These are phyloP conservation scores for Pterostichus niger DNA, from an alignment of 2,888 invertebrate species.

Conservation along the genomic window DNA sequence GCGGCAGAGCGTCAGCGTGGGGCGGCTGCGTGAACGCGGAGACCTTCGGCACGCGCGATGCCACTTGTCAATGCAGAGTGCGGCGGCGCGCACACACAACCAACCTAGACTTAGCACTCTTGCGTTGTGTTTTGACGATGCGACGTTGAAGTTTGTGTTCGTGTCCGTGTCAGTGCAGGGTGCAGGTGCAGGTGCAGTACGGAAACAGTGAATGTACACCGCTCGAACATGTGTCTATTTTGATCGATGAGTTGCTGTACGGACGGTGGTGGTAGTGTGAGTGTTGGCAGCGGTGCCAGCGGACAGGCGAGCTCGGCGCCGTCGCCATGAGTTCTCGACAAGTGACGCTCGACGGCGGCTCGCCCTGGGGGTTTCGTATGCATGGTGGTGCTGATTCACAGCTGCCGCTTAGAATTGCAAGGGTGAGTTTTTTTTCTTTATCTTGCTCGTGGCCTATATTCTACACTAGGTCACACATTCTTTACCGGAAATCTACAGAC, in stretches of 20 bases:
- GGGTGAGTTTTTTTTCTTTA: slow-evolving; percentile 80
- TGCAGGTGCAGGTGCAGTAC: slow-evolving; percentile 18
- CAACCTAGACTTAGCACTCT: neutral
- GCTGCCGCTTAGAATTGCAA: slow-evolving; percentile 88
- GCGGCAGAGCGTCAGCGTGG: too few relatives aligned
- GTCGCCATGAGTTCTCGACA: slow-evolving; percentile 84
- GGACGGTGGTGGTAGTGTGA: neutral
- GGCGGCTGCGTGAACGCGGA: slow-evolving; percentile 43
- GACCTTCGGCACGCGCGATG: slow-evolving; percentile 34
- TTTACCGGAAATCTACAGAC: too few relatives aligned
- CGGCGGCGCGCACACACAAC: slow-evolving; percentile 28
- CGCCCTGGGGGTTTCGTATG: slow-evolving; percentile 95
- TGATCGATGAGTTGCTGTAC: slow-evolving; percentile 57
- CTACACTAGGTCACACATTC: too few relatives aligned
- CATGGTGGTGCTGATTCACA: slow-evolving; percentile 90
- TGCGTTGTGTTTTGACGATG: neutral
- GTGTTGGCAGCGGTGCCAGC: slow-evolving; percentile 4
- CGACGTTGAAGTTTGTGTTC: neutral
- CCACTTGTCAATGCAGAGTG: slow-evolving; percentile 58
- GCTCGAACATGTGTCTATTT: slow-evolving; percentile 54
- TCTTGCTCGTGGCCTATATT: too few relatives aligned
- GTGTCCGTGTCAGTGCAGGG: slow-evolving; percentile 14
- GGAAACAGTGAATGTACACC: neutral
- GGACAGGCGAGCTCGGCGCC: slow-evolving; percentile 19
- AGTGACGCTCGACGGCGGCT: slow-evolving; percentile 88